Conservation (phyloP, 1,140 invertebrate species). For the Aphidius gifuensis region DNA sequence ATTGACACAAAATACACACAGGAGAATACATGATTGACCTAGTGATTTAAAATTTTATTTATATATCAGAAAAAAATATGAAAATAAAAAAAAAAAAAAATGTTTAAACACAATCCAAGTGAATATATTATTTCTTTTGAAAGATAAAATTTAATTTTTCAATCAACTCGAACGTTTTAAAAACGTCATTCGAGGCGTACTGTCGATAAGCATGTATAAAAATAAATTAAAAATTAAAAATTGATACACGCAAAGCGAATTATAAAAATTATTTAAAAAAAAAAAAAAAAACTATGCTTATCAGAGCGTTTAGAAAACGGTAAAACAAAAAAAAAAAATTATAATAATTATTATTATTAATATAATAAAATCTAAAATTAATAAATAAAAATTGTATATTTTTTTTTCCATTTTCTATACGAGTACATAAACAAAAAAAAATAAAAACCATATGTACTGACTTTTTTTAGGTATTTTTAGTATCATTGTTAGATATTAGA, state of each 20-base stretch:
- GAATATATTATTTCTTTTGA: not conserved
- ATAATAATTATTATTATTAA: slow-evolving; percentile 9
- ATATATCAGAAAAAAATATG: not conserved
- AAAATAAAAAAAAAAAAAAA: slow-evolving; percentile 3
- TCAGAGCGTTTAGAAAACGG: slow-evolving; percentile 7
- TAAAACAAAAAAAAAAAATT: slow-evolving; percentile 20
- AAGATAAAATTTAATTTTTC: not conserved
- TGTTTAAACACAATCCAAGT: not conserved
- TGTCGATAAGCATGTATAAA: too few relatives aligned
- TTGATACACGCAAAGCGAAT: slow-evolving; percentile 5
- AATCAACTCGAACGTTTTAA: too few relatives aligned
- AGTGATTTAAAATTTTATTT: not conserved
- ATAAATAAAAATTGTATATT: not conserved
- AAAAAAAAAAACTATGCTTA: slow-evolving; percentile 7
- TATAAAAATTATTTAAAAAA: slow-evolving; percentile 9
- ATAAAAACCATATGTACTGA: slow-evolving; percentile 14
- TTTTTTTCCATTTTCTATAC: slow-evolving; percentile 1
- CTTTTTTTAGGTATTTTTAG: slow-evolving; percentile 26
- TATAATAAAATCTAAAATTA: slow-evolving; percentile 8
- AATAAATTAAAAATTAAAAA: not conserved
- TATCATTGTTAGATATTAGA: slow-evolving; percentile 27
- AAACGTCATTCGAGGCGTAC: too few relatives aligned
- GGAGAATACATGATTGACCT: not conserved
- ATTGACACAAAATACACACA: too few relatives aligned
- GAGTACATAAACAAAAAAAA: slow-evolving; percentile 6